Evolutionary conservation across 2,113 vertebrate genomes (phyloP).

Genomic region (Spilogale gracilis): DNA sequence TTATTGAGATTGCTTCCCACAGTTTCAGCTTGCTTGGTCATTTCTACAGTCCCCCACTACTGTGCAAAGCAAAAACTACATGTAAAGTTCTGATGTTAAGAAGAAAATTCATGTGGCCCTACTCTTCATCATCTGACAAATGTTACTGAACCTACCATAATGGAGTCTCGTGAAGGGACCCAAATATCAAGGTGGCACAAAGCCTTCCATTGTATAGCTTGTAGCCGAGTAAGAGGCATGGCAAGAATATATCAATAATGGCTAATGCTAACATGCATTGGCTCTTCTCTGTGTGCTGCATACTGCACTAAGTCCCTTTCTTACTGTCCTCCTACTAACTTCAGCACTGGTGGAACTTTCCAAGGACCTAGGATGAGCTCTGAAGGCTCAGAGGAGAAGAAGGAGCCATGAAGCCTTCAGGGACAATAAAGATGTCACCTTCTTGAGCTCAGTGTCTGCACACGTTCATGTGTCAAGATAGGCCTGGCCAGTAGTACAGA

Average conservation of each 20-base stretch:
- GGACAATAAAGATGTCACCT: fast-evolving
- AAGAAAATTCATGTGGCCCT: not conserved
- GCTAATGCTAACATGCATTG: not conserved
- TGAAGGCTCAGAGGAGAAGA: not conserved
- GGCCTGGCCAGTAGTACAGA: not conserved
- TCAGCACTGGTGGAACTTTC: not conserved
- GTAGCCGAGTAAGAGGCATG: too few relatives aligned
- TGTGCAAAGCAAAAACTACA: not conserved
- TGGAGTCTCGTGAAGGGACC: not conserved
- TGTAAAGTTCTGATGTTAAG: not conserved
- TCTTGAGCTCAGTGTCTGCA: not conserved
- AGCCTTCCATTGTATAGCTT: not conserved
- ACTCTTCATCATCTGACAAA: not conserved
- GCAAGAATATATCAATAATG: not conserved
- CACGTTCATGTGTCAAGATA: not conserved
- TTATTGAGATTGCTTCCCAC: not conserved
- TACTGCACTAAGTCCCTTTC: not conserved
- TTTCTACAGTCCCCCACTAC: not conserved
- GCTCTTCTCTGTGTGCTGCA: not conserved
- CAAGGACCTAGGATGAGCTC: not conserved
- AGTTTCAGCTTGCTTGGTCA: not conserved
- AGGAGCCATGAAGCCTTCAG: not conserved
- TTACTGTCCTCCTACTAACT: not conserved
- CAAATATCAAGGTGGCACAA: not conserved
- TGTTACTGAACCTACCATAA: not conserved